These are phyloP conservation scores for Procambarus clarkii DNA, from an alignment of 1,140 invertebrate genomes.

Conservation along the genomic window DNA sequence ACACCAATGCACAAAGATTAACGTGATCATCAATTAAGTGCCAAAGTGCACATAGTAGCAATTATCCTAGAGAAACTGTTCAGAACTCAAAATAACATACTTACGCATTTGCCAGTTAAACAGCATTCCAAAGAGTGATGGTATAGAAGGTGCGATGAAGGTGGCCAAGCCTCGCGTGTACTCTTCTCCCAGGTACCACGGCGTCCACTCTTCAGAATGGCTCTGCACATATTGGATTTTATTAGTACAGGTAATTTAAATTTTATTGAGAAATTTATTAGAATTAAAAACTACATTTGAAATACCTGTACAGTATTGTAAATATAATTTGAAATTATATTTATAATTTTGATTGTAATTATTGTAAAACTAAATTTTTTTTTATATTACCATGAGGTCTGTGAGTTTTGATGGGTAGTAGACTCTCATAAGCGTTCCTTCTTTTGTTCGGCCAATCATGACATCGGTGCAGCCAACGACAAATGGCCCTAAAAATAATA, in stretches of 20 bases:
- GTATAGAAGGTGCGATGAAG: constrained; percentile 62
- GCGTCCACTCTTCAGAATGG: constrained; percentile 46
- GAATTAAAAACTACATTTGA: too few species aligned
- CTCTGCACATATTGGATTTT: not conserved
- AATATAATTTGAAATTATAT: too few species aligned
- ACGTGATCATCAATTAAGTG: too few species aligned
- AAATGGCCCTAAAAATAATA: constrained; percentile 32
- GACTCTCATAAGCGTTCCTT: constrained; percentile 50
- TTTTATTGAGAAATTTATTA: too few species aligned
- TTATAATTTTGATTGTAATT: too few species aligned
- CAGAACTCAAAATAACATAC: not conserved
- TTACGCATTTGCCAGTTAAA: constrained; percentile 62
- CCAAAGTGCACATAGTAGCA: not conserved
- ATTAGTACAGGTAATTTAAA: too few species aligned
- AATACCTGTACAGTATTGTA: too few species aligned
- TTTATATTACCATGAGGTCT: constrained; percentile 28
- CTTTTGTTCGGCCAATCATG: constrained; percentile 37
- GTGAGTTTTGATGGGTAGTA: constrained; percentile 44
- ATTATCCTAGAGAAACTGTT: not conserved
- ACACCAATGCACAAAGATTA: too few species aligned
- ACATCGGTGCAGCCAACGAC: constrained; percentile 43
- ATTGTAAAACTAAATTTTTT: too few species aligned
- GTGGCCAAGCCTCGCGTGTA: constrained; percentile 50
- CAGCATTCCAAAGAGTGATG: constrained; percentile 56
- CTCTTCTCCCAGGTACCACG: constrained; percentile 57